These are phyloP conservation scores for Mobula birostris DNA, from an alignment of 2,113 vertebrate genomes.

Conservation along the genomic window DNA sequence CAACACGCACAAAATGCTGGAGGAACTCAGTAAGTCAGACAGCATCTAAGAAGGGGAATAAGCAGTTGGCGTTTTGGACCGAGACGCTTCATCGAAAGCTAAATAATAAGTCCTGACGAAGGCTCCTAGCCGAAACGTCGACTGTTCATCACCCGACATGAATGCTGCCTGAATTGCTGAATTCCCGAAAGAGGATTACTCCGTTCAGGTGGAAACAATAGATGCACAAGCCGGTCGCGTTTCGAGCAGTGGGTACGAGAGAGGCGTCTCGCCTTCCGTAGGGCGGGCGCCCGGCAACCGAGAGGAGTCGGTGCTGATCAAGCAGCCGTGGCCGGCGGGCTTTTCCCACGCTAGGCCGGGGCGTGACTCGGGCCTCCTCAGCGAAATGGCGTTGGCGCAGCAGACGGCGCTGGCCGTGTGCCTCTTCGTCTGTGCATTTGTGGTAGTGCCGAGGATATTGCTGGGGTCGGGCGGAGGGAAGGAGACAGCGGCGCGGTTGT, in stretches of 20 bases:
- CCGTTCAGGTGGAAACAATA: not conserved
- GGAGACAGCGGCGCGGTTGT: not conserved
- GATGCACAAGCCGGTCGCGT: not conserved
- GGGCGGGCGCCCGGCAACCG: not conserved
- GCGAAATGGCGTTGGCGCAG: conserved; percentile 43
- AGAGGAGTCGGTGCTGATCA: not conserved
- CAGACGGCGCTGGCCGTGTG: conserved; percentile 59
- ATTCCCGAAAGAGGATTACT: not conserved
- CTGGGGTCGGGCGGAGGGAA: no score
- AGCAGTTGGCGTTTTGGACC: no score
- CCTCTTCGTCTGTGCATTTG: conserved; percentile 55
- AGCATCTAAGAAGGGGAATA: no score
- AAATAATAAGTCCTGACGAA: no score
- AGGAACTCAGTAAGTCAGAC: no score
- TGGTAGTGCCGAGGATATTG: conserved; percentile 61
- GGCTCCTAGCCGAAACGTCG: no score
- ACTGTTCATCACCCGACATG: no score
- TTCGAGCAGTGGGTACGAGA: not conserved
- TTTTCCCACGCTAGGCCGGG: no score
- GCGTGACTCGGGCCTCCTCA: not conserved
- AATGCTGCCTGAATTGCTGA: no score
- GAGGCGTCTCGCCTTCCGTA: not conserved
- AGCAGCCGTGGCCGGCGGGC: no score
- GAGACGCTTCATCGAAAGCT: no score
- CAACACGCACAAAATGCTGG: no score